Percentiles rank a stretch among this genome's conserved stretches.
These are phyloP conservation scores for Solea senegalensis DNA, from an alignment of 2,113 vertebrate species.

Conservation along the genomic window DNA sequence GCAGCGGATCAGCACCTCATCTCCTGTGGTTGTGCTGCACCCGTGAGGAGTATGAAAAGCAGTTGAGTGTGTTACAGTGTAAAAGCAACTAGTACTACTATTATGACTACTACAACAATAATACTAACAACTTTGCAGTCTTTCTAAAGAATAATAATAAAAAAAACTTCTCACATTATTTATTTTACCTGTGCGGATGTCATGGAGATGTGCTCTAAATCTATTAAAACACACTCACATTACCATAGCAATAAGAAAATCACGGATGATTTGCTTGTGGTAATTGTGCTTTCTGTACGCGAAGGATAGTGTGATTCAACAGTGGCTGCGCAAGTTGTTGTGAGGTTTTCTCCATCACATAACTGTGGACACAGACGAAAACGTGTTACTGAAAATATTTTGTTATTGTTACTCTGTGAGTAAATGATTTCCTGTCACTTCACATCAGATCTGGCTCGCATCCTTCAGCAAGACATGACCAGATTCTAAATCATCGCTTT, in stretches of 20 bases:
- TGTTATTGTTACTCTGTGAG: neutral
- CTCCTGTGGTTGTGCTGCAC: too few relatives aligned
- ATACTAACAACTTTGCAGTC: neutral
- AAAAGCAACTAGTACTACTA: neutral
- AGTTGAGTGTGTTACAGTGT: neutral
- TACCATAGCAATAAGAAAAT: constrained; percentile 15
- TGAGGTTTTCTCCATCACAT: too few relatives aligned
- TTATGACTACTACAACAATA: too few relatives aligned
- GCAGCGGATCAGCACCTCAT: too few relatives aligned
- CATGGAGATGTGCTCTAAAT: neutral
- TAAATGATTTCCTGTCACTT: neutral
- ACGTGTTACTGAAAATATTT: neutral
- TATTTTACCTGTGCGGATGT: neutral
- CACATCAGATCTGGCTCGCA: neutral
- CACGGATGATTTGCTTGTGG: neutral
- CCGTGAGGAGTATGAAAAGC: too few relatives aligned
- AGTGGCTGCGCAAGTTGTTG: neutral
- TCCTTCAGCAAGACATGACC: neutral
- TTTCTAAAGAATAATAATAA: neutral
- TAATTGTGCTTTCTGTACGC: neutral
- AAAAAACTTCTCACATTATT: neutral
- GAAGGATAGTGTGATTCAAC: neutral
- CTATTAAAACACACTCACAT: neutral
- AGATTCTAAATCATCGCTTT: neutral
- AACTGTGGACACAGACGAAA: neutral